These are phyloP conservation scores for Capricornis sumatraensis DNA, from an alignment of 2,113 vertebrate genomes.

Conservation along the genomic window DNA sequence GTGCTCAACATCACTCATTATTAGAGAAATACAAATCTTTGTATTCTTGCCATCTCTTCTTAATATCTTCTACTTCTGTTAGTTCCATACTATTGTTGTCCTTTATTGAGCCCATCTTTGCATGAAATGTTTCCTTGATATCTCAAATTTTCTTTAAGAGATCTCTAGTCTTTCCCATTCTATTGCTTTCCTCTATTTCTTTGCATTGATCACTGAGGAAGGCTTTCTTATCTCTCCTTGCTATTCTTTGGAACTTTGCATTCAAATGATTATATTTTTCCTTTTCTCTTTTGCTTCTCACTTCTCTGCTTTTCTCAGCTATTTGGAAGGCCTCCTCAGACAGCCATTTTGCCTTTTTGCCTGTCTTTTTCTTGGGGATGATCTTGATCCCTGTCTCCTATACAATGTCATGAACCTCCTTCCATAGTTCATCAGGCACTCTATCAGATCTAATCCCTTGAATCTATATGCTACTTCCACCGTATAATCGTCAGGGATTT, in stretches of 20 bases:
- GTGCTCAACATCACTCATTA: too few relatives aligned
- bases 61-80: not conserved
- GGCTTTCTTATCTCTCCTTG: not conserved
- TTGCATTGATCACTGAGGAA: not conserved
- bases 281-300: not conserved
- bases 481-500: not conserved
- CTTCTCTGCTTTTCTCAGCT: not conserved
- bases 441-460: not conserved
- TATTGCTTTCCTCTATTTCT: not conserved
- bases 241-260: not conserved
- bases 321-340: not conserved
- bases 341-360: not conserved
- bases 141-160: not conserved
- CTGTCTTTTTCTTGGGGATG: not conserved
- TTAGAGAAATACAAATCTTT: not conserved
- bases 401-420: not conserved
- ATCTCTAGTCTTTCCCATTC: not conserved
- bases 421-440: not conserved
- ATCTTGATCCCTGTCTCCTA: not conserved
- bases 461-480: not conserved
- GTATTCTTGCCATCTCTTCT: not conserved
- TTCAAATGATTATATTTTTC: not conserved
- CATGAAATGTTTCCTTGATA: not conserved
- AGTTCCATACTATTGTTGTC: not conserved
- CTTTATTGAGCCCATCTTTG: not conserved